phyloP scores from a whole-genome alignment of 2,797 vertebrate genomes.

The Nyctibius grandis region DNA sequence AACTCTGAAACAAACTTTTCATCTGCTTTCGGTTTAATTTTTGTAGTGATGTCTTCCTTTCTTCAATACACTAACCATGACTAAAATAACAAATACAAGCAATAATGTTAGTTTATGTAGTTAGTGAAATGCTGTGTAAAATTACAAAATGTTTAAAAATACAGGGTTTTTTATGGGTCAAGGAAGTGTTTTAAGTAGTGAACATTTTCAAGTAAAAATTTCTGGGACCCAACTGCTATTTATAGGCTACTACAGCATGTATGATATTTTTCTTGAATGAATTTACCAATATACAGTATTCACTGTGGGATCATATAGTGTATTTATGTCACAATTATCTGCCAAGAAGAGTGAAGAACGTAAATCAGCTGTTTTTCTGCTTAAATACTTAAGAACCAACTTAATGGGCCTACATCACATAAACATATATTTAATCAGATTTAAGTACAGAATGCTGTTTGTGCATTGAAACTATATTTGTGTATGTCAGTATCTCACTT shows the following conservation, averaged over 20 bases:
- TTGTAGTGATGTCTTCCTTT: neutral
- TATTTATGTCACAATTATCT: neutral
- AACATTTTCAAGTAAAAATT: neutral
- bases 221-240: neutral
- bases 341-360: neutral
- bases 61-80: neutral
- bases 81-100: neutral
- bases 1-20: neutral
- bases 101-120: neutral
- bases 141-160: neutral
- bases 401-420: neutral
- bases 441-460: neutral
- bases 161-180: rapidly evolving
- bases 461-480: neutral
- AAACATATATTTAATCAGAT: neutral
- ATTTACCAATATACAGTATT: neutral
- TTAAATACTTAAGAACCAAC: neutral
- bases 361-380: slow-evolving; percentile 33
- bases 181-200: neutral
- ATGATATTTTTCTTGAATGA: neutral
- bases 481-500: neutral
- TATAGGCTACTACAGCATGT: neutral
- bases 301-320: neutral
- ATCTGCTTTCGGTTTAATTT: neutral
- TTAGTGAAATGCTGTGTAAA: neutral